Percentiles rank a stretch among this genome's conserved stretches.
These are phyloP conservation scores for Gallirallus australis DNA, from an alignment of 2,797 vertebrate genomes.

Conservation along the genomic window DNA sequence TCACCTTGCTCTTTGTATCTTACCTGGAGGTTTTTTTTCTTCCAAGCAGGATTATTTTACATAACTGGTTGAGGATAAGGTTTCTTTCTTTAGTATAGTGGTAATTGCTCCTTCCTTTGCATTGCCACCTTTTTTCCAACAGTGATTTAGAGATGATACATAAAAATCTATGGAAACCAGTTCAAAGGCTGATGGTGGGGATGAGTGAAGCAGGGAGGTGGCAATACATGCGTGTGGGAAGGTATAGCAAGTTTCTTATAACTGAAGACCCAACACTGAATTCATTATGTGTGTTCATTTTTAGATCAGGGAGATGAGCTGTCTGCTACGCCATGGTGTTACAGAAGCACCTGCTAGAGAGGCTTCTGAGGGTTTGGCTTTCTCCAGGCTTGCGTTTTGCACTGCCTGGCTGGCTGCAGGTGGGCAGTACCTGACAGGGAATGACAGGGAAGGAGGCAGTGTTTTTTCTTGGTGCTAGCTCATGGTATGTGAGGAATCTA, in stretches of 20 bases:
- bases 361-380: background rate
- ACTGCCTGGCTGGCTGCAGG: background rate
- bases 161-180: background rate
- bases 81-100: background rate
- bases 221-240: background rate
- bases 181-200: background rate
- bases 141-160: background rate
- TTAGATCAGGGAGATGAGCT: background rate
- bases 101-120: background rate
- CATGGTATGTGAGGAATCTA: background rate
- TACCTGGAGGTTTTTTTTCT: background rate
- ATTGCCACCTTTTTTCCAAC: background rate
- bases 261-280: background rate
- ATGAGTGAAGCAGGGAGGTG: background rate
- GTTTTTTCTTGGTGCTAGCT: background rate
- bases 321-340: background rate
- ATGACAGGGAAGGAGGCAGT: background rate
- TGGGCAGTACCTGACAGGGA: background rate
- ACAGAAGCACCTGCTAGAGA: background rate
- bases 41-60: background rate
- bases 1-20: background rate
- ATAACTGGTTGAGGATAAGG: background rate
- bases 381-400: fast-evolving
- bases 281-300: background rate
- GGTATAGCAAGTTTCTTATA: background rate